A percentile compares a stretch with the other conserved stretches of the same genome.
These are phyloP conservation scores for Rostratula benghalensis DNA, from an alignment of 2,113 vertebrate species.

Conservation along the genomic window DNA sequence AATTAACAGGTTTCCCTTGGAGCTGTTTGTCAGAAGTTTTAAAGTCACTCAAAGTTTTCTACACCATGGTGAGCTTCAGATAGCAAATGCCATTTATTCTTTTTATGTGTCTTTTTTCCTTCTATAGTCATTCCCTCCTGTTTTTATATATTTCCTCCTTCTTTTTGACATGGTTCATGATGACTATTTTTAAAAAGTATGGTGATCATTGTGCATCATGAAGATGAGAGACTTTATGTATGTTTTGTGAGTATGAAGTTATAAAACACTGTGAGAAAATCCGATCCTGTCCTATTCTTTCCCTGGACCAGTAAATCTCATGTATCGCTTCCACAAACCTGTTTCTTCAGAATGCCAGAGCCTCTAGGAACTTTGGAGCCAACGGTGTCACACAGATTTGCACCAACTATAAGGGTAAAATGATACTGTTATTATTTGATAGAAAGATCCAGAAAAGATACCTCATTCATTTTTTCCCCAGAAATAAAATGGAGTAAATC, in stretches of 20 bases:
- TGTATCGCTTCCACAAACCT: background rate
- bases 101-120: background rate
- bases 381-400: accelerated
- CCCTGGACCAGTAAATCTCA: background rate
- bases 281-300: background rate
- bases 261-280: background rate
- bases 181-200: background rate
- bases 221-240: background rate
- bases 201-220: background rate
- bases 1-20: background rate
- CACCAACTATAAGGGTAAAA: background rate
- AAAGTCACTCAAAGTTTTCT: background rate
- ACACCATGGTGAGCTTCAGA: background rate
- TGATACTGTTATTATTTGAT: background rate
- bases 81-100: background rate
- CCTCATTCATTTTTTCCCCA: accelerated
- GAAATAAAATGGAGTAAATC: background rate
- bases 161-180: background rate
- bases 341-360: background rate
- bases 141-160: background rate
- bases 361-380: background rate
- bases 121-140: background rate
- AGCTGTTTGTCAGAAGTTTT: background rate
- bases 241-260: background rate
- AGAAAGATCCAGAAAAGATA: background rate